A percentile compares a stretch with the other conserved stretches of the same genome.
Evolutionary conservation across 2,113 vertebrate genomes (phyloP).

Genomic region (Empidonax alnorum): DNA sequence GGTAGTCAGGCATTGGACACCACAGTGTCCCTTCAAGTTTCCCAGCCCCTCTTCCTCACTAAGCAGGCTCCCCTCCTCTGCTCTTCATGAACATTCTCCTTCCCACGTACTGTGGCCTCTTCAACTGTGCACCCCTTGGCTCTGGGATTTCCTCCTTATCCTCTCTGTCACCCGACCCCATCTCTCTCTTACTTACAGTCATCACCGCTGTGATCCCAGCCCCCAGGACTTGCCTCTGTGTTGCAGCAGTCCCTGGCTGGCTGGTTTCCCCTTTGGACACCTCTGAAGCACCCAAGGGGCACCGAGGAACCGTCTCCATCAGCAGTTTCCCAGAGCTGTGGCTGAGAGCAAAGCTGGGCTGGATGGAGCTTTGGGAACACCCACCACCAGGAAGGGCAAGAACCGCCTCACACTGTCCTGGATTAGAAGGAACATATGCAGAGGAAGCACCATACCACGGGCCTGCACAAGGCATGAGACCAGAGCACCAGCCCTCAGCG

Average conservation of each 20-base stretch:
- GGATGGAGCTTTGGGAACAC: not conserved
- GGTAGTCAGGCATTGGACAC: not conserved
- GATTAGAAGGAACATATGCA: not conserved
- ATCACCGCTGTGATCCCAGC: not conserved
- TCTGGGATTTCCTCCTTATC: not conserved
- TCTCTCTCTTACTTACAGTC: not conserved
- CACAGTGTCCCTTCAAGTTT: not conserved
- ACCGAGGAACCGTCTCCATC: not conserved
- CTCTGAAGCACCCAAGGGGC: not conserved
- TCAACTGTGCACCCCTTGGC: not conserved
- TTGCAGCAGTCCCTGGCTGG: not conserved
- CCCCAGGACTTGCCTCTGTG: not conserved
- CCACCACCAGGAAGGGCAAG: not conserved
- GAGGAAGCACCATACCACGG: not conserved
- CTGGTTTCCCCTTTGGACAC: not conserved
- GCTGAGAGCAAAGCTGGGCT: not conserved
- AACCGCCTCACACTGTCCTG: not conserved
- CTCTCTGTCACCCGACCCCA: rapidly evolving
- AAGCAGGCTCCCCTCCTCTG: not conserved
- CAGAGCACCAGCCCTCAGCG: not conserved
- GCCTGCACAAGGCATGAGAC: not conserved
- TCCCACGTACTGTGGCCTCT: not conserved
- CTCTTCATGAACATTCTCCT: not conserved
- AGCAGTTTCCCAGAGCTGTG: not conserved
- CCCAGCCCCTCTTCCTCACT: not conserved